Evolutionary conservation across 2,797 vertebrate genomes (phyloP).

Genomic region (Cynopterus sphinx): DNA sequence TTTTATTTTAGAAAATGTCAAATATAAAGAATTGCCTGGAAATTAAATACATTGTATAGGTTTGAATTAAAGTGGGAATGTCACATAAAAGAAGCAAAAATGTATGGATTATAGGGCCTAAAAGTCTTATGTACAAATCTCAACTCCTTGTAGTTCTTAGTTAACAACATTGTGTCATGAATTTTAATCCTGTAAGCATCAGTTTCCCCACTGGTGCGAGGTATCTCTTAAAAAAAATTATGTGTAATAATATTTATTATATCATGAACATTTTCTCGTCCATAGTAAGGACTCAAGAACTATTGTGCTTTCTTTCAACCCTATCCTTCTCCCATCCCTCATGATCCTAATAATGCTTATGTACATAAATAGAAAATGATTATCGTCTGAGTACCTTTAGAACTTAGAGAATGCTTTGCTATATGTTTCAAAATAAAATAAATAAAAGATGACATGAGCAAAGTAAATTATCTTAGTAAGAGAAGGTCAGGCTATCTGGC

Average conservation of each 20-base stretch:
- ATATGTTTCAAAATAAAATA: neutral
- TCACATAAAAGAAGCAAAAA: neutral
- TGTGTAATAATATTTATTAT: neutral
- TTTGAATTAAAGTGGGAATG: neutral
- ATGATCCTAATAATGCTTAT: neutral
- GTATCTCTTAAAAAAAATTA: neutral
- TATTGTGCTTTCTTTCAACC: neutral
- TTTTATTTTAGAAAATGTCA: neutral
- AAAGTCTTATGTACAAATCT: neutral
- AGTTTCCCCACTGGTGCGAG: neutral
- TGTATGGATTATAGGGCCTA: neutral
- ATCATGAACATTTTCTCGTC: neutral
- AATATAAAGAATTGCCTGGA: neutral
- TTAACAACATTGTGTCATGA: neutral
- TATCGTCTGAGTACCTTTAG: neutral
- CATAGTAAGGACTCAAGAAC: neutral
- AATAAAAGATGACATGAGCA: neutral
- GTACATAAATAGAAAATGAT: neutral
- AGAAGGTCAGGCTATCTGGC: neutral
- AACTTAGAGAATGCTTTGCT: neutral
- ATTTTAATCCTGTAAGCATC: neutral
- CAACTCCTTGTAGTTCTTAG: neutral
- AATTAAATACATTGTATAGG: neutral
- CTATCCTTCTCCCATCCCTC: neutral
- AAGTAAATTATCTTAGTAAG: neutral